phyloP scores from a whole-genome alignment of 2,888 invertebrate genomes.

The Nomada fabriciana region DNA sequence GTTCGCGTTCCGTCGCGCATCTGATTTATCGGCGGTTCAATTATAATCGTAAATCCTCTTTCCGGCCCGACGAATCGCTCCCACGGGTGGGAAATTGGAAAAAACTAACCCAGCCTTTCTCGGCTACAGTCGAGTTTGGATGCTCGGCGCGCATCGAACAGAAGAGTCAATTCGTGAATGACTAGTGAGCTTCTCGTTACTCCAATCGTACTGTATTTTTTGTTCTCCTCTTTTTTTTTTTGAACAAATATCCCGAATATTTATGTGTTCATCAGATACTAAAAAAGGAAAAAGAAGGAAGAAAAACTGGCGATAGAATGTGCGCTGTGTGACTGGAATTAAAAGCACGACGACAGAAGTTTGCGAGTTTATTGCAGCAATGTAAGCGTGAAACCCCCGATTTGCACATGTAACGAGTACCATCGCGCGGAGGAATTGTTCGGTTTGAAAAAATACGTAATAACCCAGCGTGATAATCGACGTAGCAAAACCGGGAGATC shows the following conservation, averaged over 20 bases:
- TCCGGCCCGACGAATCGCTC: slow-evolving; percentile 49
- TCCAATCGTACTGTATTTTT: too few species aligned
- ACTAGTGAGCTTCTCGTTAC: neutral
- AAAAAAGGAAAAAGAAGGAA: neutral
- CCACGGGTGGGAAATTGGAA: slow-evolving; percentile 48
- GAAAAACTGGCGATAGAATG: neutral
- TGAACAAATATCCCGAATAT: neutral
- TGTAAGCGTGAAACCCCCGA: slow-evolving; percentile 10
- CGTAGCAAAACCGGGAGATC: neutral
- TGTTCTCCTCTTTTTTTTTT: neutral
- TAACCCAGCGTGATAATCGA: neutral
- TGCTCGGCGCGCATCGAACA: neutral
- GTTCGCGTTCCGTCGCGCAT: slow-evolving; percentile 26
- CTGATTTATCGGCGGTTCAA: slow-evolving; percentile 63
- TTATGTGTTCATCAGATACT: neutral
- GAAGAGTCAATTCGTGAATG: neutral
- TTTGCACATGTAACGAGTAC: slow-evolving; percentile 15
- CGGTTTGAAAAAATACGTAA: slow-evolving; percentile 7
- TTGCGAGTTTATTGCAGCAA: too few species aligned
- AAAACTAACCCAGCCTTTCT: slow-evolving; percentile 27
- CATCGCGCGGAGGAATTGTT: neutral
- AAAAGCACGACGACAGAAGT: neutral
- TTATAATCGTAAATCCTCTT: slow-evolving; percentile 66
- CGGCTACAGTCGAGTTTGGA: neutral
- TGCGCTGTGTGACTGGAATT: neutral